These are phyloP conservation scores for Mechanitis messenoides DNA, from an alignment of 2,888 invertebrate genomes.

Conservation along the genomic window DNA sequence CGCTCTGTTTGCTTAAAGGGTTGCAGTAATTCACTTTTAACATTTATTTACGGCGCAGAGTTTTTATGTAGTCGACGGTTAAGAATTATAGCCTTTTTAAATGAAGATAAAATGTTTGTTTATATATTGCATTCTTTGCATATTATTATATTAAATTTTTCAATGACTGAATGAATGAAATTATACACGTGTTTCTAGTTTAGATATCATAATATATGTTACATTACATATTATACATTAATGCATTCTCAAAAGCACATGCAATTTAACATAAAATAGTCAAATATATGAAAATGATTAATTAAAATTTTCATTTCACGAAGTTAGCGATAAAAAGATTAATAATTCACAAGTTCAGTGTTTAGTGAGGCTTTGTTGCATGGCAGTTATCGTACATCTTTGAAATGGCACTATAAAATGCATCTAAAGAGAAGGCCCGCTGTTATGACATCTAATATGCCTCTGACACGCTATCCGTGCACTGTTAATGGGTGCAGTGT, in stretches of 20 bases:
- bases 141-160: neutral
- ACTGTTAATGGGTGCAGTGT: constrained; percentile 49
- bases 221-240: too few species aligned
- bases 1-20: constrained; percentile 54
- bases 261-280: constrained; percentile 33
- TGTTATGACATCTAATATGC: constrained; percentile 73
- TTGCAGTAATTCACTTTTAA: constrained; percentile 49
- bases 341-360: constrained; percentile 76
- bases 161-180: too few species aligned
- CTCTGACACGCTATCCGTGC: constrained; percentile 62
- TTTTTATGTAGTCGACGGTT: neutral
- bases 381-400: constrained; percentile 63
- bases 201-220: too few species aligned
- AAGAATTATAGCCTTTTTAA: constrained; percentile 1
- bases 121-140: neutral
- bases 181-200: too few species aligned
- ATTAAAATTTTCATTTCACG: constrained; percentile 71
- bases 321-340: constrained; percentile 66
- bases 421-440: constrained; percentile 48
- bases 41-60: constrained; percentile 1
- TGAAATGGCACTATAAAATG: constrained; percentile 58
- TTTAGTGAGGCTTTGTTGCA: constrained; percentile 61
- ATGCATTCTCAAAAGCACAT: neutral
- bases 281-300: constrained; percentile 60
- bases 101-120: neutral